Evolutionary conservation across 2,888 invertebrate genomes (phyloP), one percentile per base, ranked within the genome.

Genomic region (Drosophila rellima): DNA sequence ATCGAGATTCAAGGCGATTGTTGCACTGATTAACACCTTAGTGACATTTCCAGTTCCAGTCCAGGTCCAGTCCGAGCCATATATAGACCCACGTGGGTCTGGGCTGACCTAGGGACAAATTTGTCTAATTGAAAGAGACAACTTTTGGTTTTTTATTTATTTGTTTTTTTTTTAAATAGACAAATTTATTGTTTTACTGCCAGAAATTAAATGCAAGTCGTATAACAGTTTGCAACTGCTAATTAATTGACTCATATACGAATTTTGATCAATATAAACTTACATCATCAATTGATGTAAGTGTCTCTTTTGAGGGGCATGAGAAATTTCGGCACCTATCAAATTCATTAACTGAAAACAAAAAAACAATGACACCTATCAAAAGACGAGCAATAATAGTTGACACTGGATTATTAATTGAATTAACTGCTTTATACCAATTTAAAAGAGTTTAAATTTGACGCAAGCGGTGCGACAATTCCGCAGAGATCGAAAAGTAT

Each of bases 341-440:
- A 74, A 77, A 50, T 15, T 10, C 15, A 47, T 52, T 35, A 31
- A 20, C 48, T 29, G n/a, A 48, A 57, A 50, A 13, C 42, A 48
- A 57, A 54, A 56, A 11, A 59, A 59, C 50, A 68, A 52, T 35
- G 40, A 1, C 35, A 40, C 29, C 52, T 57, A 64, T 69, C 47
- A 33, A 50, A 37, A 54, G 63, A 52, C 52, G 54, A 65, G 59
- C 52, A 64, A 71, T 35, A 70, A 65, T 67, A 62, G 74, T 83
- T 83, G 70, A 80, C 83, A 89, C 89, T 65, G 42, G 70, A 61
- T 75, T 78, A 78, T 78, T 88, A 89, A 85, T 85, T 85, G 67
- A 89, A 82, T 89, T 80, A 84, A 85, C 85, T 82, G 85, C 85
- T 74, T 85, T 78, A 74, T 85, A 78, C 89, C 88, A 88, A 88